Evolutionary conservation across 2,113 vertebrate species (phyloP), one percentile per base, ranked within the genome.

Genomic region (Glareola pratincola): DNA sequence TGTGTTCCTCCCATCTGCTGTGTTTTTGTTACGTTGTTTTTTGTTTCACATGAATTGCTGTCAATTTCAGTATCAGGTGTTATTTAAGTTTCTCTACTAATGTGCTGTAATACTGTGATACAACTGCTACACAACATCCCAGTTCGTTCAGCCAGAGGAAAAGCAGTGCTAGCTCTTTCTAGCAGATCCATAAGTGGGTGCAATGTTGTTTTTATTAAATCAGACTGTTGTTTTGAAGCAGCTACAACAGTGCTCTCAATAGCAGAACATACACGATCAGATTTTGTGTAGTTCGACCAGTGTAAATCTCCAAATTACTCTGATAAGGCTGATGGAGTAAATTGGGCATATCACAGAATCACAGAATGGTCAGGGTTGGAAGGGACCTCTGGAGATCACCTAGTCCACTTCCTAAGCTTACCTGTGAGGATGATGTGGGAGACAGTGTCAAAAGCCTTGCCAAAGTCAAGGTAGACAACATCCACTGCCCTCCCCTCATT

Each of bases 81-180:
- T 47, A 8, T 45, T 79, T 92, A n/a, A n/a, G n/a, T 94, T 90
- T 67, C 68, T 75, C 71, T 81, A 36, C 36, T 53, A 91, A 67
- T 5, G 30, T 12, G 18, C 60, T 80, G 13, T 53, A 77, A 93
- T 74, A n/a, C 41, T 50, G 81, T 47, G 30, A 90, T 79, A 78
- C 47, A 78, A 80, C 37, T 62, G 26, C 37, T 48, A 66, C 32
- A 86, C 20, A 37, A 71, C 10, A 77, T 10, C 14, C 16, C 26
- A 75, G 62, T 36, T 39, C 15, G 62, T 36, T 39, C 15, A 78
- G 37, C 29, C 59, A 90, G 57, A 41, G 76, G 50, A 88, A 87
- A 88, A 95, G 19, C 17, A 87, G 37, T 43, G 88, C 69, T 75
- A 81, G 39, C 24, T 93, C 67, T 47, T 94, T 74, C 64, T 72